phyloP scores from a whole-genome alignment of 2,113 vertebrate species.

The Macquaria australasica region DNA sequence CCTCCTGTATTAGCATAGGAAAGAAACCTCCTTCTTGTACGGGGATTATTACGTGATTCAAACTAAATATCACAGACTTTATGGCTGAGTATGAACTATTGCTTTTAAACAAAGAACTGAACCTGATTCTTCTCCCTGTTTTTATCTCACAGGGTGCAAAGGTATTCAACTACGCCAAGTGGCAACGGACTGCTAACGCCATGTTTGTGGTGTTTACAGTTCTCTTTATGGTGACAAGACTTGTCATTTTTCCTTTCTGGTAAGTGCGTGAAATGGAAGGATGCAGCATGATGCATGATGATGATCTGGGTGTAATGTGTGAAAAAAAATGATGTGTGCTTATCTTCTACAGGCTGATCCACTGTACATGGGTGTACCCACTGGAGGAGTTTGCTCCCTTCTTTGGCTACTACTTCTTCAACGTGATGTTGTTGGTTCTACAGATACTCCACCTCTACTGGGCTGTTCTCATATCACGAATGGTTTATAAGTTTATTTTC shows the following conservation, averaged over 20 bases:
- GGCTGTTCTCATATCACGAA: slow-evolving; percentile 89
- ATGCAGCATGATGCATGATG: neutral
- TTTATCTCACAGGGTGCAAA: slow-evolving; percentile 87
- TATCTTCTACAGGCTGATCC: slow-evolving; percentile 87
- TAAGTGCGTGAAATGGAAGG: slow-evolving; percentile 78
- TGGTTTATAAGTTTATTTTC: slow-evolving; percentile 88
- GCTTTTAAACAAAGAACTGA: neutral
- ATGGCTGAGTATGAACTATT: neutral
- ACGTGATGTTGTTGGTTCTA: slow-evolving; percentile 86
- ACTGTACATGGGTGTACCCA: slow-evolving; percentile 89
- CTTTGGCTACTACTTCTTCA: slow-evolving; percentile 93
- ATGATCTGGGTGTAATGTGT: neutral
- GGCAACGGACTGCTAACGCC: slow-evolving; percentile 84
- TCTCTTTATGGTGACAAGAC: slow-evolving; percentile 88
- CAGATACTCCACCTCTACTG: slow-evolving; percentile 93
- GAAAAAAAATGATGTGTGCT: neutral
- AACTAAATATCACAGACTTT: neutral
- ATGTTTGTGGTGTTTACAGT: slow-evolving; percentile 89
- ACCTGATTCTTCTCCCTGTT: slow-evolving; percentile 5
- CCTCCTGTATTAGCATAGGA: neutral
- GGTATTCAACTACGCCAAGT: slow-evolving; percentile 91
- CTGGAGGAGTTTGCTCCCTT: slow-evolving; percentile 85
- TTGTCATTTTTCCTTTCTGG: slow-evolving; percentile 93
- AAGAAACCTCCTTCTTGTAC: neutral
- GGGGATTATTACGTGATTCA: neutral